phyloP scores from a whole-genome alignment of 2,797 vertebrate genomes.

The Macropus fuliginosus region DNA sequence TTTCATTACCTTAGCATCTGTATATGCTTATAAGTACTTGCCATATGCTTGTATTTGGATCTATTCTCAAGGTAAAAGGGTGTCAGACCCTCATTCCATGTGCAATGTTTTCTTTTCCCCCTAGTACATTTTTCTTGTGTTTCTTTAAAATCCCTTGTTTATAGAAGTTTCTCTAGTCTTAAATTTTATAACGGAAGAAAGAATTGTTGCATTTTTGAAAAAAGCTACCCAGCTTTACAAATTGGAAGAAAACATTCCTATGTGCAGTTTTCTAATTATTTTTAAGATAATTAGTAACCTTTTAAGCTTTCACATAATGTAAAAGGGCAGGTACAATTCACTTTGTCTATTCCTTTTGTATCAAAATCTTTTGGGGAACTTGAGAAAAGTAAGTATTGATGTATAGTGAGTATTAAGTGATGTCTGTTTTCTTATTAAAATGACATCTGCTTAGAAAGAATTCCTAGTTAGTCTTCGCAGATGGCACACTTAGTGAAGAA shows the following conservation, averaged over 20 bases:
- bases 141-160: background rate
- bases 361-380: constrained; percentile 60
- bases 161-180: background rate
- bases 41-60: background rate
- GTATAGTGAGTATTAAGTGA: constrained; percentile 64
- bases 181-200: background rate
- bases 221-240: background rate
- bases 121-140: background rate
- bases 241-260: constrained; percentile 3
- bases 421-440: constrained; percentile 44
- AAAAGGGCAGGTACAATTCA: constrained; percentile 58
- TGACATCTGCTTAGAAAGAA: constrained; percentile 60
- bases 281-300: background rate
- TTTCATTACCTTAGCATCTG: background rate
- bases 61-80: background rate
- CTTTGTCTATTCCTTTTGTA: constrained; percentile 59
- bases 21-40: background rate
- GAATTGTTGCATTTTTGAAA: background rate
- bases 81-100: background rate
- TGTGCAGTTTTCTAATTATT: background rate
- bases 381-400: constrained; percentile 68
- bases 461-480: constrained; percentile 32
- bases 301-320: constrained; percentile 28
- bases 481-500: background rate
- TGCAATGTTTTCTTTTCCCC: background rate